Evolutionary conservation across 2,888 invertebrate species (phyloP), one percentile per base, ranked within the genome.

Genomic region (Masnerella sp.): DNA sequence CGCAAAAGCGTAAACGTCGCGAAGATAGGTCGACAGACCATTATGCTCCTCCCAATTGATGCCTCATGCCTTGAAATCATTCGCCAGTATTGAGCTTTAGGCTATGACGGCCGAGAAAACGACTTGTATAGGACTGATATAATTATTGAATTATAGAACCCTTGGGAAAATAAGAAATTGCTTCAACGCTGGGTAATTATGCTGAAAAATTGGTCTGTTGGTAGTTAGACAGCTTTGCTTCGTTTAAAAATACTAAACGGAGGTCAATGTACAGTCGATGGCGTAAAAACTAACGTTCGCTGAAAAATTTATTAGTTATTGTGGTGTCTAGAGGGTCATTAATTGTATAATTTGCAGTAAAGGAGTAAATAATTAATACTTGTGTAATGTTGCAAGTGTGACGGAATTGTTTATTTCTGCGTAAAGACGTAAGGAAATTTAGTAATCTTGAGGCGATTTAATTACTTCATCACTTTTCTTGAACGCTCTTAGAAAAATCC

Each of bases 1-100:
- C 79, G 79, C 80, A 79, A 81, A 80, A 76, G 80, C 78, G 58
- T 45, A 73, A 58, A 67, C 68, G 68, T 64, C 62, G 65, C 59
- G 40, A 59, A 72, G 72, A 72, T 72, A 54, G 65, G 65, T 43
- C 71, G 61, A 67, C 54, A 45, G 59, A 36, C 42, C 45, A 67
- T 72, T 65, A 72, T 34, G 9, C 22, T 67, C 56, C 15, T 67
- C 49, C 54, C 54, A 43, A 67, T 62, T 43, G 67, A 49, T 56
- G 56, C 56, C 61, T 73, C 56, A 61, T 67, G 67, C 72, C 72
- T 72, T 72, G 72, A 61, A 72, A 67, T 67, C 42, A 22, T 73
- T 61, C 22, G 61, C 67, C 59, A 54, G 61, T 54, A 22, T 22
- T 14, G 36, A 38, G 72, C 72, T 72, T 67, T 54, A 54, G 71